Base-by-base conservation (phyloP, 2,113 vertebrate genomes). In the Saccopteryx bilineata region DNA sequence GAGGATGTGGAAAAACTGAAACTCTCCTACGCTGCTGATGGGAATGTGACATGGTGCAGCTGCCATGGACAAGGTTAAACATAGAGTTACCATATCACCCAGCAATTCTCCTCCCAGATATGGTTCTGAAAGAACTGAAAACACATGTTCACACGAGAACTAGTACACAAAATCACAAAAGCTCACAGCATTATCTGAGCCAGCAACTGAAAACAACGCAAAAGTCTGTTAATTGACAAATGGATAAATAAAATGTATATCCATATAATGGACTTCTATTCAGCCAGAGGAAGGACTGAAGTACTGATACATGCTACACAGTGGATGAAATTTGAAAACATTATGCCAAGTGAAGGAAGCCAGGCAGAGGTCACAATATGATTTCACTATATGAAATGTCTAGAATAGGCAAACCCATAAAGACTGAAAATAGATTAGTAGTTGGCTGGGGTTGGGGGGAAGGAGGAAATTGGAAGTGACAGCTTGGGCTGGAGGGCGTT, bases 381-480 rank as follows among this genome's bases (percentile, higher is more conserved):
- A 82, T 8, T 81, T 12, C 65, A 33, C 33, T 39, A 89, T 13
- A 52, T 65, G 63, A 89, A 79, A 65, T 19, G 56, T 81, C 60
- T 61, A 92, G n/a, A 90, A 89, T 12, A 63, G 74, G 54, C 80
- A 86, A 65, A 39, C 54, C 60, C 54, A n/a, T 19, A 72, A 58
- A 60, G 31, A 56, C 13, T 31, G 84, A 96, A 93, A 93, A n/a
- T 46, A 86, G n/a, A 74, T 60, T 31, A 50, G 19, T 31, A 65
- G 31, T 52, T 83, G 48, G 11, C 69, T 61, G 74, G 78, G 50
- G 50, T 4, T 52, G 12, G 24, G 63, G 17, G 58, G 50, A 50
- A n/a, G 24, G 39, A 76, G n/a, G 52, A 39, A 75, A 69, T 10
- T 68, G 11, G 11, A 79, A 94, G 33, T 75, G 68, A 48, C 18